A percentile compares a stretch with the other conserved stretches of the same genome.
Conservation (phyloP, 2,113 vertebrate species). For the Miniopterus natalensis region DNA sequence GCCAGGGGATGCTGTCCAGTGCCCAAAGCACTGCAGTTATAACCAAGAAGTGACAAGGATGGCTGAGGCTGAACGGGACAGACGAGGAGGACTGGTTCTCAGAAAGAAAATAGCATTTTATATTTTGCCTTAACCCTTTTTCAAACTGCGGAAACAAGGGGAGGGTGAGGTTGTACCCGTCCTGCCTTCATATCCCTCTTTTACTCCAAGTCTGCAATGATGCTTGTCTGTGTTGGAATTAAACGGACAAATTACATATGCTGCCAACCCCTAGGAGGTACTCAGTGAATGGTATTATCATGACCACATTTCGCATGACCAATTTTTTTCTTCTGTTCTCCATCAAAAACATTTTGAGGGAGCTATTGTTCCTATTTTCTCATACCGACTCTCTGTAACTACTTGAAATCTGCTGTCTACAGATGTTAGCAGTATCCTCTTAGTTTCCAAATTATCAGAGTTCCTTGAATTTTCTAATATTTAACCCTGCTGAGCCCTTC, state of each 20-base stretch:
- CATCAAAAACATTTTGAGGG: neutral
- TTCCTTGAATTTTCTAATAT: neutral
- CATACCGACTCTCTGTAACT: neutral
- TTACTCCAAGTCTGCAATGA: fast-evolving
- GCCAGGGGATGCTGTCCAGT: too few species aligned
- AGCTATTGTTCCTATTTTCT: neutral
- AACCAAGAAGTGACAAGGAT: neutral
- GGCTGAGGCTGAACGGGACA: neutral
- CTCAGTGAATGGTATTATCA: neutral
- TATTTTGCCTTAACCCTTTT: neutral
- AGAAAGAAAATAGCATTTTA: too few species aligned
- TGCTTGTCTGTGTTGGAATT: neutral
- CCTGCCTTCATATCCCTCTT: fast-evolving
- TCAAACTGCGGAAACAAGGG: neutral
- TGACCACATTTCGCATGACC: neutral
- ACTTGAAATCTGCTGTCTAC: neutral
- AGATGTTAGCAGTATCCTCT: neutral
- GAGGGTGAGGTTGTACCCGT: fast-evolving
- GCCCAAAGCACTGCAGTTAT: too few species aligned
- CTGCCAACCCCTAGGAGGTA: fast-evolving
- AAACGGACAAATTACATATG: neutral
- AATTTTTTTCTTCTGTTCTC: neutral
- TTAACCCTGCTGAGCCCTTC: neutral
- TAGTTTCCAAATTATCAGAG: neutral
- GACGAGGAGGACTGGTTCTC: neutral